phyloP scores from a whole-genome alignment of 2,888 invertebrate genomes.

The Linyphia triangularis region DNA sequence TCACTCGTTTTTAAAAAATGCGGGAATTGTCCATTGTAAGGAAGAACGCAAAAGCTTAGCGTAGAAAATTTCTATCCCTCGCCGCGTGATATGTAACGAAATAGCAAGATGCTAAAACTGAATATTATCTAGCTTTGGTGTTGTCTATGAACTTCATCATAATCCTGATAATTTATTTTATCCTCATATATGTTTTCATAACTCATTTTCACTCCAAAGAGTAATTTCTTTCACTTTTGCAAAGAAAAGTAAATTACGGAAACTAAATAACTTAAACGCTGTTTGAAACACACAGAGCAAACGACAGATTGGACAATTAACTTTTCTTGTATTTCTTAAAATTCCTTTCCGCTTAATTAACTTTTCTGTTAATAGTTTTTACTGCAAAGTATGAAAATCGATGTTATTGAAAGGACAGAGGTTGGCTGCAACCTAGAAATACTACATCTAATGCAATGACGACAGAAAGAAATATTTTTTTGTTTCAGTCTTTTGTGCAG shows the following conservation, averaged over 20 bases:
- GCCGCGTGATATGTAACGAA: too few species aligned
- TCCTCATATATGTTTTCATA: not conserved
- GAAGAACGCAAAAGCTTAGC: too few species aligned
- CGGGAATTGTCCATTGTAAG: too few species aligned
- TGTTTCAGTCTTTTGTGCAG: too few species aligned
- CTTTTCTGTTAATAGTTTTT: not conserved
- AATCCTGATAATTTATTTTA: not conserved
- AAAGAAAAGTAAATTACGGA: not conserved
- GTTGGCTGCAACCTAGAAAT: not conserved
- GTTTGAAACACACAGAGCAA: not conserved
- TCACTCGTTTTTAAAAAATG: too few species aligned
- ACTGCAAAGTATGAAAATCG: not conserved
- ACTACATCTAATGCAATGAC: not conserved
- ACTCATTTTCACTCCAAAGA: not conserved
- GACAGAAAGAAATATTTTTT: too few species aligned
- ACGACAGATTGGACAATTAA: not conserved
- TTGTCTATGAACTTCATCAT: not conserved
- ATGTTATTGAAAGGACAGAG: not conserved
- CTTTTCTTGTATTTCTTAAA: not conserved
- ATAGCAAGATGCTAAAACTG: too few species aligned
- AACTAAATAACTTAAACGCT: constrained; percentile 3
- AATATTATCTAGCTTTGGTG: too few species aligned
- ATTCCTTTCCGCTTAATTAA: not conserved
- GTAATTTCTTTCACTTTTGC: not conserved
- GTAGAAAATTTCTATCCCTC: too few species aligned